phyloP scores from a whole-genome alignment of 37 sponge, comb jelly and placozoan species.

The Spongilla lacustris region DNA sequence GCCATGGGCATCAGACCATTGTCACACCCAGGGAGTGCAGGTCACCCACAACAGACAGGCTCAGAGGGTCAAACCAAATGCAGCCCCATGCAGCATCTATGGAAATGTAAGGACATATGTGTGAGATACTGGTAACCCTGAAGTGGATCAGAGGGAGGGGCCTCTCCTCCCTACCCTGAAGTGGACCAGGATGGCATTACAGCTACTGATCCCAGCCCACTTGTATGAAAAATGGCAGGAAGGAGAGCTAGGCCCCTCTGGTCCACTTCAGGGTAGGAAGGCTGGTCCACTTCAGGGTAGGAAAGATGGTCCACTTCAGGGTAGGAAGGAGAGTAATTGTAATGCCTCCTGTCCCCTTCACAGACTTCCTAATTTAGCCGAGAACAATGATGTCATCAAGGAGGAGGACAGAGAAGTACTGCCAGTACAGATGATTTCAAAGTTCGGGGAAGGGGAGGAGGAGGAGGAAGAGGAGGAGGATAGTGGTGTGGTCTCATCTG shows the following conservation, averaged over 20 bases:
- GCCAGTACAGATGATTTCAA: not conserved
- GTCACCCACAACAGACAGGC: not conserved
- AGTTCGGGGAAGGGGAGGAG: not conserved
- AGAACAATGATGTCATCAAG: not conserved
- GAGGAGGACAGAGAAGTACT: not conserved
- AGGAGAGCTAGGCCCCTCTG: too few species aligned
- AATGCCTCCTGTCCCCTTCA: not conserved
- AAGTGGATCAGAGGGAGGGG: not conserved
- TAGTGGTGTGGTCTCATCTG: not conserved
- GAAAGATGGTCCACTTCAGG: too few species aligned
- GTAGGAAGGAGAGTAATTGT: too few species aligned
- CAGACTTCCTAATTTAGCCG: not conserved
- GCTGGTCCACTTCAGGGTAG: too few species aligned
- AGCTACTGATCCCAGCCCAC: too few species aligned
- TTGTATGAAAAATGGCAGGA: too few species aligned
- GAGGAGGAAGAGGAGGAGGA: not conserved
- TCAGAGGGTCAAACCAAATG: not conserved
- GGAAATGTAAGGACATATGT: not conserved
- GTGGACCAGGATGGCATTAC: too few species aligned
- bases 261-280: too few species aligned
- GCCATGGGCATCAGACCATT: not conserved
- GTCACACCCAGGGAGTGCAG: not conserved
- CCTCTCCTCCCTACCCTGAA: too few species aligned
- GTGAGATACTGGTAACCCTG: too few species aligned
- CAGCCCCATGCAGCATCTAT: not conserved